Percentiles rank a stretch among this genome's conserved stretches.
These are phyloP conservation scores for Halichondria panicea DNA, from an alignment of 37 sponge, comb jelly and placozoan species.

Conservation along the genomic window DNA sequence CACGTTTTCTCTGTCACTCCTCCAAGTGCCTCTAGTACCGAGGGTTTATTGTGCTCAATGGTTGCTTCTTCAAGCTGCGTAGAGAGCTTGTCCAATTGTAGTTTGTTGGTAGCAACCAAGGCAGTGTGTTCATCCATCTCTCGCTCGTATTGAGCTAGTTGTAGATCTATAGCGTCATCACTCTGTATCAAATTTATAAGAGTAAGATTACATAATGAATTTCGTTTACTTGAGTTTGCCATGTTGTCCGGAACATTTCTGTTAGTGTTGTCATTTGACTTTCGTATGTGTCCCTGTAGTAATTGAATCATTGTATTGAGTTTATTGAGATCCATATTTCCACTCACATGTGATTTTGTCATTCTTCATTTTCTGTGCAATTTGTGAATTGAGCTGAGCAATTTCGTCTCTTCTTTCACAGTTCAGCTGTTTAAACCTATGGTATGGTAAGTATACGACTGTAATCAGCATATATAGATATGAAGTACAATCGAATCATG, in stretches of 20 bases:
- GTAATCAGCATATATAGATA: too few species aligned
- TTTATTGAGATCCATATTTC: background rate
- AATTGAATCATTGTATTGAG: background rate
- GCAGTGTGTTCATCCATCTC: background rate
- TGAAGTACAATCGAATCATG: background rate
- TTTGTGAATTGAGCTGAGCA: conserved; percentile 16
- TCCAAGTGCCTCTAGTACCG: too few species aligned
- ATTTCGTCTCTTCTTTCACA: conserved; percentile 16
- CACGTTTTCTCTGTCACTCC: too few species aligned
- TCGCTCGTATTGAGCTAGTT: background rate
- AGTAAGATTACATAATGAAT: background rate
- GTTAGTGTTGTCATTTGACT: conserved; percentile 20
- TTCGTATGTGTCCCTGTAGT: conserved; percentile 37
- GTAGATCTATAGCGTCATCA: background rate
- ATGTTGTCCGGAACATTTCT: conserved; percentile 28
- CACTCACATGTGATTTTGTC: conserved; percentile 10
- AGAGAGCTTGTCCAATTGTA: background rate
- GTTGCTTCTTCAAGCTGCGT: background rate
- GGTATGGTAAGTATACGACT: too few species aligned
- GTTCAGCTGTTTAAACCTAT: conserved; percentile 42
- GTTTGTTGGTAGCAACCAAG: background rate
- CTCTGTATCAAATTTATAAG: conserved; percentile 1
- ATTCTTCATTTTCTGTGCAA: conserved; percentile 16
- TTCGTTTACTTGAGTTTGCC: conserved; percentile 17
- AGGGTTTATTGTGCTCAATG: background rate